Percentiles rank a stretch among this genome's conserved stretches.
These are phyloP conservation scores for Papilio protenor DNA, from an alignment of 2,888 invertebrate genomes.

Conservation along the genomic window DNA sequence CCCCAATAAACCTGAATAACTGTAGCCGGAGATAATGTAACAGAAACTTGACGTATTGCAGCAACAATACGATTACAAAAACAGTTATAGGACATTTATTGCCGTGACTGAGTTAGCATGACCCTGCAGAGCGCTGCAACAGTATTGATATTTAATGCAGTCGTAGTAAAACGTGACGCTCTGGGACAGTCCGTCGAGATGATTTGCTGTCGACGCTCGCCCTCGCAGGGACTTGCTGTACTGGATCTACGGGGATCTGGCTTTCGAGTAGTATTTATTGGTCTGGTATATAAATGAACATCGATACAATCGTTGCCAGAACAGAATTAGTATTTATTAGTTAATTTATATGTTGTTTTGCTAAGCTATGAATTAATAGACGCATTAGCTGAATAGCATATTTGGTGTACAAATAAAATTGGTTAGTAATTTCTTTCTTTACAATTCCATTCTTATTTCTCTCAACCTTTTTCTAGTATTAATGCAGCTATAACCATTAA, in stretches of 20 bases:
- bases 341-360: background rate
- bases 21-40: conserved; percentile 32
- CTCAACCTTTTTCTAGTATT: background rate
- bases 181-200: conserved; percentile 64
- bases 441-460: background rate
- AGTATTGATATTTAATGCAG: conserved; percentile 68
- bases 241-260: conserved; percentile 56
- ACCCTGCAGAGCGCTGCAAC: conserved; percentile 48
- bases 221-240: conserved; percentile 58
- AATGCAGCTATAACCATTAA: background rate
- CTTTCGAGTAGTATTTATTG: conserved; percentile 69
- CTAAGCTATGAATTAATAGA: background rate
- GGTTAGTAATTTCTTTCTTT: background rate
- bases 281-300: conserved; percentile 68
- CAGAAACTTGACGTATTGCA: conserved; percentile 35
- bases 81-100: conserved; percentile 41
- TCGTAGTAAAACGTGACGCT: conserved; percentile 67
- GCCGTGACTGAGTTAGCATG: conserved; percentile 35
- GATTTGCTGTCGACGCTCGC: conserved; percentile 55
- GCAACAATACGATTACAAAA: conserved; percentile 39
- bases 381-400: background rate
- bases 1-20: conserved; percentile 11
- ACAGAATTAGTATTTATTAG: conserved; percentile 13
- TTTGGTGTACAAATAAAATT: background rate
- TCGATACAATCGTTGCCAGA: conserved; percentile 58